phyloP scores from a whole-genome alignment of 2,113 vertebrate species.

The Diphyllodes magnificus region DNA sequence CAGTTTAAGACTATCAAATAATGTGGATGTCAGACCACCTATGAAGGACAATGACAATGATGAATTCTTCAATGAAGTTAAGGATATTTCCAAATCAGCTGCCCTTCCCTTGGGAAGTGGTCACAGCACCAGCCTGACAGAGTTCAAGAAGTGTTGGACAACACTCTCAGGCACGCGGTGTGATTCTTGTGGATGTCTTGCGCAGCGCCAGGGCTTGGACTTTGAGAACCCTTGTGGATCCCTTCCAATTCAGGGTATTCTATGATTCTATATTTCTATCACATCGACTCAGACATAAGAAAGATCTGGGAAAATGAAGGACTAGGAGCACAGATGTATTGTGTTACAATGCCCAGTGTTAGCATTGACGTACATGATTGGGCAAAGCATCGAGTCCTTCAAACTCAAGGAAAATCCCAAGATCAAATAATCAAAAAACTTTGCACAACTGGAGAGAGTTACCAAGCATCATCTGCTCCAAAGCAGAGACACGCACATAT shows the following conservation, averaged over 20 bases:
- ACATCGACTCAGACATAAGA: neutral
- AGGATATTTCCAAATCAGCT: neutral
- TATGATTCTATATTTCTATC: neutral
- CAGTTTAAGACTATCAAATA: neutral
- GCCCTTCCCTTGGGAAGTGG: neutral
- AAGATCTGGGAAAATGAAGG: neutral
- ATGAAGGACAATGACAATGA: neutral
- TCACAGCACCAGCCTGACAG: neutral
- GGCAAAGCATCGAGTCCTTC: accelerated
- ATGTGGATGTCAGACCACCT: neutral
- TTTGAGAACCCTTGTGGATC: too few relatives aligned
- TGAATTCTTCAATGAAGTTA: neutral
- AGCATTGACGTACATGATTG: neutral
- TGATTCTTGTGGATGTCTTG: neutral
- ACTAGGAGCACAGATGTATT: accelerated
- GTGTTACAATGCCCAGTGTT: neutral
- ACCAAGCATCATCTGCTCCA: neutral
- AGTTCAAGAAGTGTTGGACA: neutral
- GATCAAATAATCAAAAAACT: neutral
- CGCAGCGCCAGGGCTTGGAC: too few relatives aligned
- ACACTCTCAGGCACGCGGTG: neutral
- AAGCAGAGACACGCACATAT: accelerated
- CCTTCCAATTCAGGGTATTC: neutral
- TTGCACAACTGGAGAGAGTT: neutral
- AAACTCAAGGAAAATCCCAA: neutral